Evolutionary conservation across 2,888 invertebrate species (phyloP), one percentile per base, ranked within the genome.

Genomic region (Volucella bombylans): DNA sequence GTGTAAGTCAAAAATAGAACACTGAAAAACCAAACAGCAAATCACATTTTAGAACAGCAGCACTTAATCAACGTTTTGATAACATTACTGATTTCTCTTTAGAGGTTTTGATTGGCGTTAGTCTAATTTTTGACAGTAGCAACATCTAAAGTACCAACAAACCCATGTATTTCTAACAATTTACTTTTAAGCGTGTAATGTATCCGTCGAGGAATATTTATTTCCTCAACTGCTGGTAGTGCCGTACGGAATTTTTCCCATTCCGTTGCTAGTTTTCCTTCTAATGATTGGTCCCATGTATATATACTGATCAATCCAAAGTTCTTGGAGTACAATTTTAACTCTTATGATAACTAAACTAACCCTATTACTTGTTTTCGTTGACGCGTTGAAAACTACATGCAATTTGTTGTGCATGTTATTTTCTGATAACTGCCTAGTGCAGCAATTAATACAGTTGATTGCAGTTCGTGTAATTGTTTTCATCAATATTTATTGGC

Each of bases 261-360:
- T 12, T 23, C 31, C 18, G 23, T 18, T 52, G 52, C 52, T 52
- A 52, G 6, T 9, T 52, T 52, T 11, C 31, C 8, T 39, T 55
- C 55, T n/a, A 55, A 12, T 55, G 39, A 39, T 55, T 55, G 31
- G n/a, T 39, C 55, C 4, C 38, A 12, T n/a, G 38, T n/a, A n/a
- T n/a, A n/a, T 12, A 38, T 55, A 38, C 38, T 55, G 6, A n/a
- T 55, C 38, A 55, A 55, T 55, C 55, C 57, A 57, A 9, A 57
- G n/a, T 57, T 57, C 57, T 38, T 55, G 55, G 1, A 55, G 38
- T 4, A 55, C 0, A 2, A 55, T 55, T 9, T 57, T n/a, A 23
- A 3, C 23, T 23, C 23, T 23, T 23, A 23, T 23, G 23, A 23
- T 23, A 23, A 1, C 23, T 23, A 52, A 23, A 23, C 52, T 52